Percentiles rank a stretch among this genome's conserved stretches.
phyloP scores from a whole-genome alignment of 92 coral and sea anemone species.

The Porites cylindrica region DNA sequence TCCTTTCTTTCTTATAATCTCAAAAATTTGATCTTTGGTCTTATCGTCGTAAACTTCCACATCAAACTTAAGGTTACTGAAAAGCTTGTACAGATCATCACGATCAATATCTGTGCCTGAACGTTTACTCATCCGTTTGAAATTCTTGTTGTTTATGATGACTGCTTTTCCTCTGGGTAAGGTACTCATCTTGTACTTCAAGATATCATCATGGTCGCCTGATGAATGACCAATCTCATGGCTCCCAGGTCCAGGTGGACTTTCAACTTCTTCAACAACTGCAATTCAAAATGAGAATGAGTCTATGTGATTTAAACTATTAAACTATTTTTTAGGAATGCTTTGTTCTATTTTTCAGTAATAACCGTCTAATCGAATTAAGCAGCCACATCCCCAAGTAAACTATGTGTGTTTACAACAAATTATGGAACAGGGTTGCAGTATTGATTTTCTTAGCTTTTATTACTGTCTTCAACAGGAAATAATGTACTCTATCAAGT shows the following conservation, averaged over 20 bases:
- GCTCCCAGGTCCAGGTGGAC: not conserved
- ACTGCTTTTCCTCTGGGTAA: constrained; percentile 83
- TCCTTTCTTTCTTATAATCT: constrained; percentile 39
- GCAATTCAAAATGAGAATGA: not conserved
- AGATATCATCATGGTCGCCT: not conserved
- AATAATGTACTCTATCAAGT: too few relatives aligned
- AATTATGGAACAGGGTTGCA: too few relatives aligned
- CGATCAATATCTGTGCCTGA: constrained; percentile 84
- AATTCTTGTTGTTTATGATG: constrained; percentile 78
- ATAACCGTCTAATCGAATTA: too few relatives aligned
- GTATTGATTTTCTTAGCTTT: too few relatives aligned
- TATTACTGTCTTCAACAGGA: too few relatives aligned
- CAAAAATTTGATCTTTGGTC: constrained; percentile 59
- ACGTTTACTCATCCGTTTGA: not conserved
- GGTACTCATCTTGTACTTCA: constrained; percentile 74
- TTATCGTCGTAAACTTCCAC: constrained; percentile 61
- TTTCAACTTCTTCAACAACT: not conserved
- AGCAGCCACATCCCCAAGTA: too few relatives aligned
- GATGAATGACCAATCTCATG: not conserved
- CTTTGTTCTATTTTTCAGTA: too few relatives aligned
- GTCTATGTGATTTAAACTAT: not conserved
- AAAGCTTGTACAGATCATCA: constrained; percentile 71
- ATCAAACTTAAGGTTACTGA: constrained; percentile 62
- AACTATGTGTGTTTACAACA: too few relatives aligned
- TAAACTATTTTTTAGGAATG: too few relatives aligned